Base-by-base conservation (phyloP, 2,797 vertebrate species). In the Myiotriccus ornatus region DNA sequence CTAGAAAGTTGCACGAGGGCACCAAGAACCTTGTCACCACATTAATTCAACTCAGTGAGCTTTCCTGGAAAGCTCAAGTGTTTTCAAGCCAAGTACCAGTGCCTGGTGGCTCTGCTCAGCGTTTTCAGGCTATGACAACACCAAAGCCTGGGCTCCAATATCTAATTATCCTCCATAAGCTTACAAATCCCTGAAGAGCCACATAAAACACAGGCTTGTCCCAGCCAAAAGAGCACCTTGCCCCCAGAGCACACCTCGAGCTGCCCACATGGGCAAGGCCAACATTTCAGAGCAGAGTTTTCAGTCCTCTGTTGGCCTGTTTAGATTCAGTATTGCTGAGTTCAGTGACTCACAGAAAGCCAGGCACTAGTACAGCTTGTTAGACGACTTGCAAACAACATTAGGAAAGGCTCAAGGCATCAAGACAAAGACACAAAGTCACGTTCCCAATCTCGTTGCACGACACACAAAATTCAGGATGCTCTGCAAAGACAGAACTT, bases 361-460 rank as follows among this genome's bases (percentile, higher is more conserved):
- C 52, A 83, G 88, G 60, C 35, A 39, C 23, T 21, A 28, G 49
- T 4, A 56, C n/a, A 91, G 79, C 82, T 81, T 6, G 15, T 86
- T 5, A 76, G 67, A 70, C 83, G 82, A 18, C 43, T 43, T 25
- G 32, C 6, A 43, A 65, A 41, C 55, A 44, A 1, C 1, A 1
- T 57, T 21, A 89, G 62, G 79, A 68, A 24, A 81, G 78, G 47
- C 43, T 87, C 62, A 71, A 46, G 68, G 81, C 77, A 76, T 30
- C 19, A 52, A 77, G 60, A 77, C 74, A 83, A 65, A 84, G 69
- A 73, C 53, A 82, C 41, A 70, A 28, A 84, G 46, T 44, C 46
- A 52, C 0, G 0, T 27, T 91, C 63, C 56, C 19, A 20, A 1
- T 34, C 68, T 14, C 7, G 9, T 0, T 32, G 37, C 19, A 18